Conservation (phyloP, 2,888 invertebrate species). For the Oconnorella tubifera region DNA sequence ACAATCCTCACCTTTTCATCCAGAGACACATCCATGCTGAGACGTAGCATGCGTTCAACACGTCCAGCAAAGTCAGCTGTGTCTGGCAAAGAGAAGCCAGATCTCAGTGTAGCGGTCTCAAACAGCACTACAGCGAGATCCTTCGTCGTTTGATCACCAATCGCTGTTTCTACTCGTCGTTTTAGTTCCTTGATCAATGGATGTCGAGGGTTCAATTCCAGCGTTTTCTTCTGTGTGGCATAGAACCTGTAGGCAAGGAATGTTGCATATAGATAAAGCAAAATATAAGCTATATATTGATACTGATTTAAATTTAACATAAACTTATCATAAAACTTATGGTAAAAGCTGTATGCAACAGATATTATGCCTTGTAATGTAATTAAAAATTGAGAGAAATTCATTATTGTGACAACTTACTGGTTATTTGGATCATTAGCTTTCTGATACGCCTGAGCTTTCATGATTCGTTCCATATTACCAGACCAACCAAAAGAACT, state of each 20-base stretch:
- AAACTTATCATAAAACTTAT: conserved; percentile 3
- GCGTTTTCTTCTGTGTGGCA: conserved; percentile 72
- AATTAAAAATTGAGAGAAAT: no score
- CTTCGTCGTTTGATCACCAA: conserved; percentile 72
- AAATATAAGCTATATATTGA: neutral
- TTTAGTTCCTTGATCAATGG: conserved; percentile 88
- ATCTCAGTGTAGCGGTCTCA: conserved; percentile 74
- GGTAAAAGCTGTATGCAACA: neutral
- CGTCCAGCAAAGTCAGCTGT: conserved; percentile 82
- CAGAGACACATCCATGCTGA: conserved; percentile 58
- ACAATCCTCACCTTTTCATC: conserved; percentile 65
- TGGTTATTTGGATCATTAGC: conserved; percentile 69
- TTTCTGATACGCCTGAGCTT: conserved; percentile 89
- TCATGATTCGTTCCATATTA: conserved; percentile 95
- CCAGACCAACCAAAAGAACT: conserved; percentile 98
- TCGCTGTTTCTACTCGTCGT: conserved; percentile 71
- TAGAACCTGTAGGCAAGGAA: conserved; percentile 51
- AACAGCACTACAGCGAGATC: conserved; percentile 80
- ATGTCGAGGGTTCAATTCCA: conserved; percentile 96
- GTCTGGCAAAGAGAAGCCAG: conserved; percentile 87
- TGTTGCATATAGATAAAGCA: neutral
- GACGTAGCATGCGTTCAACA: conserved; percentile 80
- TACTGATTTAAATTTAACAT: neutral
- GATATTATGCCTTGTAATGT: no score
- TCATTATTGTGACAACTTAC: conserved; percentile 54